These are phyloP conservation scores for Phyllotis vaccarum DNA, from an alignment of 2,797 vertebrate genomes.

Conservation along the genomic window DNA sequence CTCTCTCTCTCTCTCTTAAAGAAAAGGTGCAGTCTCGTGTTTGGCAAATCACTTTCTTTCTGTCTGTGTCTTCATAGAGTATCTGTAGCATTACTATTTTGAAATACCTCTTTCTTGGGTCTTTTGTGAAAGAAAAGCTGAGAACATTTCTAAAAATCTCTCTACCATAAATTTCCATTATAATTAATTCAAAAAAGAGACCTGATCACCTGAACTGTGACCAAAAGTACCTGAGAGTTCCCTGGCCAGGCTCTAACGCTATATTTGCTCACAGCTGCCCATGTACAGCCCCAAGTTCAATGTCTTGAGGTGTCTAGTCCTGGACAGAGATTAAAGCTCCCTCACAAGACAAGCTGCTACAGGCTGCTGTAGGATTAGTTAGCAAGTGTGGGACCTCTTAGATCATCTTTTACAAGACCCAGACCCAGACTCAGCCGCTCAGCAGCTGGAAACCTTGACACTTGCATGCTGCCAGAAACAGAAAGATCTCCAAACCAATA, in stretches of 20 bases:
- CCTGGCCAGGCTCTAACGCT: background rate
- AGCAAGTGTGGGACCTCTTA: background rate
- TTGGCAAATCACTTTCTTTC: background rate
- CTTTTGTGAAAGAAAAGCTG: slow-evolving; percentile 38
- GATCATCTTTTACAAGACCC: slow-evolving; percentile 20
- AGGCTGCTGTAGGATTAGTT: background rate
- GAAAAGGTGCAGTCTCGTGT: background rate
- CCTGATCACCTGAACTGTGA: background rate
- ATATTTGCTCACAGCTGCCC: background rate
- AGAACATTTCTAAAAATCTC: background rate
- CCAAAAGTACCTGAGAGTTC: background rate
- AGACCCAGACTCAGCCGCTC: background rate
- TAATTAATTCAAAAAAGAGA: slow-evolving; percentile 1
- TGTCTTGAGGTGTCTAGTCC: background rate
- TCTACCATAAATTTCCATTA: background rate
- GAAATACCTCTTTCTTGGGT: background rate
- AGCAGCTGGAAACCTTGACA: slow-evolving; percentile 51
- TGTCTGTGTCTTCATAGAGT: background rate
- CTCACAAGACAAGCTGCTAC: background rate
- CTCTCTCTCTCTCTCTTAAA: background rate
- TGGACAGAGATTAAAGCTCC: background rate
- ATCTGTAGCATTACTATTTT: background rate
- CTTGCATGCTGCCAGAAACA: background rate
- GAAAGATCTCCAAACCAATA: slow-evolving; percentile 53
- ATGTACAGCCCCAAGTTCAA: background rate